Base-by-base conservation (phyloP, 2,888 invertebrate species). In the Neoscelio sp. region DNA sequence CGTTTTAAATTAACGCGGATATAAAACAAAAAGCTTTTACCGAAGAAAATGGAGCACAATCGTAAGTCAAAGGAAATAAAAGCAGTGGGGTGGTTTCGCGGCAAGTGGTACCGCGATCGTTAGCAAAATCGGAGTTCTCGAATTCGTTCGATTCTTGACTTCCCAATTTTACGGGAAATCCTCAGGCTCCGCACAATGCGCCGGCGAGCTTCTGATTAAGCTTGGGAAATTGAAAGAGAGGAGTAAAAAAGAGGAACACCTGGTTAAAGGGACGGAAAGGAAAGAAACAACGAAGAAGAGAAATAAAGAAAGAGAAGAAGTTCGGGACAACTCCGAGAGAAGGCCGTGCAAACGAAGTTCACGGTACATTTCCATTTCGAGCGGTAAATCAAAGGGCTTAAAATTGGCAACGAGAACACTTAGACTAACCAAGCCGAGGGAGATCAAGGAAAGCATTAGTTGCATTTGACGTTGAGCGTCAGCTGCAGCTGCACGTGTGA, bases 381-480 rank as follows among this genome's bases (percentile, higher is more conserved):
- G 84, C 85, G 86, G 83, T 88, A 85, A 89, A 89, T 89, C 87
- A 88, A 87, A 87, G 85, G 81, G 84, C 82, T 85, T 86, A 85
- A 89, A 88, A 88, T 85, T 85, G 85, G 83, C 82, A 84, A 82
- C 78, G 81, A 76, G 79, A 77, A 70, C 77, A 78, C 75, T 76
- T 78, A 50, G 70, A 33, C 78, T 54, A 67, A 62, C 50, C 52
- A 30, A 73, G 73, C 48, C 71, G 35, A 65, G 70, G 74, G 79
- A 83, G 82, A 82, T 81, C 80, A 78, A 80, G 81, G 79, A 77
- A 85, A 81, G 84, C 87, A 87, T 87, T 88, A 88, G 86, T 87
- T 87, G 89, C 87, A 84, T 89, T 88, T 89, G 88, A 89, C 89
- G 83, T 86, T 82, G 82, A 83, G 85, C 87, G 87, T 87, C 89